A percentile compares a stretch with the other conserved stretches of the same genome.
These are phyloP conservation scores for Osmoderma eremita DNA, from an alignment of 2,888 invertebrate species.

Conservation along the genomic window DNA sequence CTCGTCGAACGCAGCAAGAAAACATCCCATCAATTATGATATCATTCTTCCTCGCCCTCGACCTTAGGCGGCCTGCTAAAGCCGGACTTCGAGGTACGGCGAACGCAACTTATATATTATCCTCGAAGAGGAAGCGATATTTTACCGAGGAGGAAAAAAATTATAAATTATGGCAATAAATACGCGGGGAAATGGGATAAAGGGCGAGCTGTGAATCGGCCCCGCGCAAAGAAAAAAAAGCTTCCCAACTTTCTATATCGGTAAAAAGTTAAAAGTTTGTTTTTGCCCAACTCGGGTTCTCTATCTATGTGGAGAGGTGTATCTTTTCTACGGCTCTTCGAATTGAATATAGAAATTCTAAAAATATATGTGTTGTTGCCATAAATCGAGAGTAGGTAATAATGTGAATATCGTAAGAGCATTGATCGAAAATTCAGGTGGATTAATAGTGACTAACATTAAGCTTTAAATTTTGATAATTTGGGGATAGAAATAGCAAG, in stretches of 20 bases:
- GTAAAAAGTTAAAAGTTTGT: slow-evolving; percentile 16
- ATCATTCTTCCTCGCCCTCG: slow-evolving; percentile 2
- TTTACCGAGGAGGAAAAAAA: slow-evolving; percentile 15
- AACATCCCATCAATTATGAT: slow-evolving; percentile 26
- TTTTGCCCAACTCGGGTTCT: slow-evolving; percentile 7
- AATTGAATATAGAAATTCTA: no score
- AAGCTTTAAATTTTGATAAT: no score
- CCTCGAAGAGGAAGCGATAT: slow-evolving; percentile 18
- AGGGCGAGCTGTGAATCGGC: background rate
- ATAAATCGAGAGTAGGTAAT: no score
- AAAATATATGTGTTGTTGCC: no score
- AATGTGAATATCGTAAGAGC: no score
- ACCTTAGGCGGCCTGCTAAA: no score
- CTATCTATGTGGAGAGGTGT: slow-evolving; percentile 45
- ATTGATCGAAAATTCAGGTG: no score
- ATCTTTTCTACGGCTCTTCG: no score
- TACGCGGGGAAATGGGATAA: background rate
- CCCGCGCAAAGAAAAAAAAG: slow-evolving; percentile 4
- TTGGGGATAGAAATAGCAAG: no score
- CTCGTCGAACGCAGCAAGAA: slow-evolving; percentile 16
- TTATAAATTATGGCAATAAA: slow-evolving; percentile 22
- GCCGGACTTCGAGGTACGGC: no score
- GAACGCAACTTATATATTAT: slow-evolving; percentile 13
- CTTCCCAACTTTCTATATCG: slow-evolving; percentile 19
- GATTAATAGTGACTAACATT: no score